Conservation (phyloP, 2,888 invertebrate genomes). For the Coelinius sp. region DNA sequence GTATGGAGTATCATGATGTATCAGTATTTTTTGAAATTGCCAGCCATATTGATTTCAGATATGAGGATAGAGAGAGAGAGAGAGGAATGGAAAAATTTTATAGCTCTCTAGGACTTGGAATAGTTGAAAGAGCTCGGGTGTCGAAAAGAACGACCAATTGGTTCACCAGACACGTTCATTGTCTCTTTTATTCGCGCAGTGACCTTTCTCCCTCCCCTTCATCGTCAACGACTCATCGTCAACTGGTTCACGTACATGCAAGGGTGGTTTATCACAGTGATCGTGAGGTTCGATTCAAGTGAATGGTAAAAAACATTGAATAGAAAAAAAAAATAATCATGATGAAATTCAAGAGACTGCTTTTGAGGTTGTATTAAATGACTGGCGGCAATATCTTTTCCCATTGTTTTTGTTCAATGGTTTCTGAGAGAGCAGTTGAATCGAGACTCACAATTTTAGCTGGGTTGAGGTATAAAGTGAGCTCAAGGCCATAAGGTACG, state of each 20-base stretch:
- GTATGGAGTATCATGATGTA: background rate
- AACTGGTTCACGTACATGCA: slow-evolving; percentile 54
- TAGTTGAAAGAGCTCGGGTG: background rate
- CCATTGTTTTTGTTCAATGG: background rate
- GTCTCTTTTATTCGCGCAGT: slow-evolving; percentile 54
- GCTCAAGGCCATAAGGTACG: slow-evolving; percentile 4
- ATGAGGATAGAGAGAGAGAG: background rate
- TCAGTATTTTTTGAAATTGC: background rate
- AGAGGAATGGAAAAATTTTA: background rate
- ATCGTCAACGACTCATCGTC: slow-evolving; percentile 52
- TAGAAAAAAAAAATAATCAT: background rate
- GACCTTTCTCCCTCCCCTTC: slow-evolving; percentile 57
- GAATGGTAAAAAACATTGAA: background rate
- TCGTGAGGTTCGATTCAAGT: slow-evolving; percentile 8
- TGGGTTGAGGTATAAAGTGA: background rate
- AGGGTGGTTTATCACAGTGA: slow-evolving; percentile 47
- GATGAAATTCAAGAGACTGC: background rate
- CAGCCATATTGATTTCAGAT: background rate
- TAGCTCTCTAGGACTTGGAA: slow-evolving; percentile 30
- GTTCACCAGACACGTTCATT: slow-evolving; percentile 64
- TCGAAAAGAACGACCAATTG: slow-evolving; percentile 51
- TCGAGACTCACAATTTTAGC: background rate
- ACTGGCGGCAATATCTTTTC: background rate
- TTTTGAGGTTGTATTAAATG: background rate
- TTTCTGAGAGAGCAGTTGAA: background rate